Base-by-base conservation (phyloP, 2,797 vertebrate genomes). In the Microhierax caerulescens region DNA sequence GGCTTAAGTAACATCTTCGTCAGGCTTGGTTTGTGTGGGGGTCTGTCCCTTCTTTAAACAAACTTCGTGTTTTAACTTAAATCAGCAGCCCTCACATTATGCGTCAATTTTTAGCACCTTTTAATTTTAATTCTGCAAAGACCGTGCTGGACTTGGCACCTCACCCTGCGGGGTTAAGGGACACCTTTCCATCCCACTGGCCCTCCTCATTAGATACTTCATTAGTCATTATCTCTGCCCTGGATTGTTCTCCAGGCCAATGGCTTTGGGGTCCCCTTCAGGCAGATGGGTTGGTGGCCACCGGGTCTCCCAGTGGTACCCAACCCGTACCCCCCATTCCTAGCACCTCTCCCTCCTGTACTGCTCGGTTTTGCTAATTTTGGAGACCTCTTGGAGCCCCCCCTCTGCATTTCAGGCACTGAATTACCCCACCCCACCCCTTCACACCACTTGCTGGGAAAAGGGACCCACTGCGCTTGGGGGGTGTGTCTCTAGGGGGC, bases 381-480 rank as follows among this genome's bases (percentile, higher is more conserved):
- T 27, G 45, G 53, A 68, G 37, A 59, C 10, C 10, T 20, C 23
- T 20, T 28, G 0, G 20, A 61, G 32, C 34, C 17, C 11, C 30
- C 28, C 2, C 20, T 3, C 16, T 5, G 41, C 41, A 6, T 37
- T 64, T 30, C 65, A 43, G 24, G 15, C 37, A 3, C 48, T 1
- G 5, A 53, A 30, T 43, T 34, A 5, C 34, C 13, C 8, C 5
- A 2, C 2, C 9, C 22, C 41, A n/a, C 27, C 13, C 21, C 43
- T 63, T 76, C 15, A 8, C 53, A 15, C 34, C 36, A 3, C 60
- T 59, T 34, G 23, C 54, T 4, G 9, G 43, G 3, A 32, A 10
- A 75, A 43, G 43, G 19, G 37, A 13, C 34, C 9, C 5, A 1
- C 51, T 17, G 67, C 5, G 8, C 36, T 0, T 5, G 11, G 0